Evolutionary conservation across 2,888 invertebrate genomes (phyloP).

Genomic region (Eurytoma californica): DNA sequence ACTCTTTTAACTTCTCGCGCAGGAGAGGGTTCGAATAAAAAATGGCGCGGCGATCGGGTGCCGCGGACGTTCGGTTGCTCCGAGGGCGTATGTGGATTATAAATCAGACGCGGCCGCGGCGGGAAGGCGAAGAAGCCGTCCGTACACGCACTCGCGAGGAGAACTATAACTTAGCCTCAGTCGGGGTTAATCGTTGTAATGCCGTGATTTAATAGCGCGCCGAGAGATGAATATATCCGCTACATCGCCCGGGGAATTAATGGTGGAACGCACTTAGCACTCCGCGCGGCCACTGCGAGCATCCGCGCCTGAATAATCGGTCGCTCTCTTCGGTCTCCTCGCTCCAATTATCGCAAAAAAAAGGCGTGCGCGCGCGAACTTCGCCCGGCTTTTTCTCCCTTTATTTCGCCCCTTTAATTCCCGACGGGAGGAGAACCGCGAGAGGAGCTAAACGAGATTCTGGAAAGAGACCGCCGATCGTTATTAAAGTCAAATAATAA

Average conservation of each 20-base stretch:
- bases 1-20: neutral
- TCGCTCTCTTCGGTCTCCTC: neutral
- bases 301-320: neutral
- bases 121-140: neutral
- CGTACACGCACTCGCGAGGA: slow-evolving; percentile 30
- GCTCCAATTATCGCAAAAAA: neutral
- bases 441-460: slow-evolving; percentile 18
- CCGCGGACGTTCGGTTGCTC: no score
- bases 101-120: neutral
- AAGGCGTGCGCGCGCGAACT: neutral
- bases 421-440: neutral
- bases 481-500: slow-evolving; percentile 37
- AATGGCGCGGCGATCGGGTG: no score
- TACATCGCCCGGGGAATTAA: slow-evolving; percentile 62
- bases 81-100: neutral
- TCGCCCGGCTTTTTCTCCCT: neutral
- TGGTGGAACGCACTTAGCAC: slow-evolving; percentile 63
- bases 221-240: slow-evolving; percentile 63
- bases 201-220: slow-evolving; percentile 67
- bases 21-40: neutral
- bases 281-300: neutral
- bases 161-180: slow-evolving; percentile 70
- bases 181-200: slow-evolving; percentile 71
- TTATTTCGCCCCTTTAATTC: neutral
- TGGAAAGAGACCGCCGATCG: neutral